phyloP scores from a whole-genome alignment of 2,888 invertebrate genomes.

The Caenorhabditis macrosperma region DNA sequence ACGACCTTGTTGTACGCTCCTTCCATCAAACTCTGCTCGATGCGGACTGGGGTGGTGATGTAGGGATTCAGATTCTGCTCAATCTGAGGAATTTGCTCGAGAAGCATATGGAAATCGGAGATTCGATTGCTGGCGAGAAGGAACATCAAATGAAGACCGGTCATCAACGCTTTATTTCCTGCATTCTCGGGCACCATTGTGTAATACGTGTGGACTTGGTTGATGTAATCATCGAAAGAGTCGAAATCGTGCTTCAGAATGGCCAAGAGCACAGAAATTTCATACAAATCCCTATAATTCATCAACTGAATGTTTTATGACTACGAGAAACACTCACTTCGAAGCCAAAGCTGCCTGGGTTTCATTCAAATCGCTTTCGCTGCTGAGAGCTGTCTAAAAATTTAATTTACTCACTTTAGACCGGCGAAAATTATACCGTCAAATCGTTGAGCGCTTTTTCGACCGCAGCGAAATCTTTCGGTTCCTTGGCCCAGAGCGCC shows the following conservation, averaged over 20 bases:
- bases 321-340: slow-evolving; percentile 25
- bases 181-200: slow-evolving; percentile 91
- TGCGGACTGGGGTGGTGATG: slow-evolving; percentile 92
- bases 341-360: slow-evolving; percentile 24
- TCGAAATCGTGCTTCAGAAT: slow-evolving; percentile 93
- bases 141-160: slow-evolving; percentile 94
- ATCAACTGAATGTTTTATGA: not conserved
- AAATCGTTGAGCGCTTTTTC: slow-evolving; percentile 64
- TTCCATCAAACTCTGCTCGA: slow-evolving; percentile 99
- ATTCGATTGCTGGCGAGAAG: slow-evolving; percentile 91
- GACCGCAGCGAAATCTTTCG: slow-evolving; percentile 57
- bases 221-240: slow-evolving; percentile 96
- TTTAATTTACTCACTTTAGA: slow-evolving; percentile 6
- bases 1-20: slow-evolving; percentile 97
- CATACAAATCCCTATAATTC: slow-evolving; percentile 88
- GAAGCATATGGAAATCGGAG: slow-evolving; percentile 94
- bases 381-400: slow-evolving; percentile 27
- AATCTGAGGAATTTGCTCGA: slow-evolving; percentile 93
- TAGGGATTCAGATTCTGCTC: slow-evolving; percentile 94
- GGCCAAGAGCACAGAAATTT: slow-evolving; percentile 96
- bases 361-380: slow-evolving; percentile 29
- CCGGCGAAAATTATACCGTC: slow-evolving; percentile 42
- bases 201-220: slow-evolving; percentile 92
- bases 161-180: slow-evolving; percentile 92
- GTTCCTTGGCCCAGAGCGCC: slow-evolving; percentile 69